Conservation (phyloP, 2,888 invertebrate genomes). For the Noctua comes region DNA sequence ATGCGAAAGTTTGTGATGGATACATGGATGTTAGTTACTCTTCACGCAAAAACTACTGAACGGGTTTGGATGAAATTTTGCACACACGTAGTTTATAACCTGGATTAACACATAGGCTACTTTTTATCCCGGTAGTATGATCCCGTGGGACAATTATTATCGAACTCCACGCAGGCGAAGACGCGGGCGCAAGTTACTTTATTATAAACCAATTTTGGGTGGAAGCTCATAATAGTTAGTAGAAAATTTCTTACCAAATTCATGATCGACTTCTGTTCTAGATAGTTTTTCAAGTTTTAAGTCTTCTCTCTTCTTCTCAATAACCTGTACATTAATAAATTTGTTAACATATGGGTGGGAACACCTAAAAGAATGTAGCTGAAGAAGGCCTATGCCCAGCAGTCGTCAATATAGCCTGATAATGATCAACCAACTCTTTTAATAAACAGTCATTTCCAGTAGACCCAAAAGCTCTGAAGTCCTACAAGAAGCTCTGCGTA, state of each 20-base stretch:
- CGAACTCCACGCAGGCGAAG: too few species aligned
- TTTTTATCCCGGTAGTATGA: too few species aligned
- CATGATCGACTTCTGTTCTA: constrained; percentile 75
- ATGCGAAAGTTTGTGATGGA: too few species aligned
- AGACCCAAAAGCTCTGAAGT: not conserved
- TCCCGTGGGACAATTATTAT: too few species aligned
- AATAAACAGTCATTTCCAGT: too few species aligned
- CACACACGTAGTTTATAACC: too few species aligned
- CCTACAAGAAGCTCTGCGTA: too few species aligned
- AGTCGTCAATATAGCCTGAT: not conserved
- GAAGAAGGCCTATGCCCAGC: not conserved
- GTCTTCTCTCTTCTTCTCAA: constrained; percentile 77
- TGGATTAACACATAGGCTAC: too few species aligned
- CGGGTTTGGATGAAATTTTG: too few species aligned
- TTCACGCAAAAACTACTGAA: too few species aligned
- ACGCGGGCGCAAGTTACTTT: too few species aligned
- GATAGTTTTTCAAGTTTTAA: constrained; percentile 69
- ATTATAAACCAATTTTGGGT: not conserved
- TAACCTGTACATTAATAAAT: constrained; percentile 72
- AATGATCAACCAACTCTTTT: not conserved
- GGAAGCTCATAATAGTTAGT: not conserved
- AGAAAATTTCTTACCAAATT: constrained; percentile 71
- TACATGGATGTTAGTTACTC: too few species aligned
- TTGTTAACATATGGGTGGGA: not conserved
- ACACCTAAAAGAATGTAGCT: not conserved